Percentiles rank a stretch among this genome's conserved stretches.
Conservation (phyloP, 1,140 invertebrate genomes). For the Drosophila nebulosa region DNA sequence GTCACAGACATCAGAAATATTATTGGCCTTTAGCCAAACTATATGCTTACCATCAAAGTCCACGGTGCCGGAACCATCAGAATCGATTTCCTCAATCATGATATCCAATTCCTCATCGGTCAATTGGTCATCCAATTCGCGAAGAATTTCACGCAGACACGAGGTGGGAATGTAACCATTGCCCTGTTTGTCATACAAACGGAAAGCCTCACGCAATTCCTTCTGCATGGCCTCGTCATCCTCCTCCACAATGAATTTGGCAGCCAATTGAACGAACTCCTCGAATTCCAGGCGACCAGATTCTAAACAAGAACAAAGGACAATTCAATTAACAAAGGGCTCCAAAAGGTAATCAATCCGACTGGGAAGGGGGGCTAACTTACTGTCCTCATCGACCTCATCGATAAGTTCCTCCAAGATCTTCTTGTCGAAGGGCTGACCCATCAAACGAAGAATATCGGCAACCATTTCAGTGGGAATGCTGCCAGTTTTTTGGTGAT, state of each 20-base stretch:
- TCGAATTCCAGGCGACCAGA: slow-evolving; percentile 96
- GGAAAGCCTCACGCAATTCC: slow-evolving; percentile 95
- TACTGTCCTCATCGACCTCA: slow-evolving; percentile 97
- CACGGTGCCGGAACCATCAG: slow-evolving; percentile 90
- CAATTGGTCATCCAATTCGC: slow-evolving; percentile 95
- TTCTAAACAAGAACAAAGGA: slow-evolving; percentile 83
- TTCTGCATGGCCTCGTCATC: slow-evolving; percentile 96
- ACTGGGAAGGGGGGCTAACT: slow-evolving; percentile 82
- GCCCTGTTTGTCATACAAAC: slow-evolving; percentile 93
- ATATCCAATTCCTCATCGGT: slow-evolving; percentile 95
- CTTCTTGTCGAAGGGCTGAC: slow-evolving; percentile 96
- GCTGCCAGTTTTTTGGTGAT: slow-evolving; percentile 95
- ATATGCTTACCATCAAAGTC: slow-evolving; percentile 84
- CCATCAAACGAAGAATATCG: slow-evolving; percentile 96
- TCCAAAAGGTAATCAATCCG: slow-evolving; percentile 82
- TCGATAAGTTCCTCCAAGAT: slow-evolving; percentile 97
- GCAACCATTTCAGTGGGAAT: slow-evolving; percentile 97
- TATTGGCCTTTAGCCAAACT: neutral
- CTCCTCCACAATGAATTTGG: slow-evolving; percentile 97
- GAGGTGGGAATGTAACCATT: slow-evolving; percentile 98
- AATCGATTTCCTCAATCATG: slow-evolving; percentile 98
- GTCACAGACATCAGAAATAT: neutral
- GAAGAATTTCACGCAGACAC: slow-evolving; percentile 93
- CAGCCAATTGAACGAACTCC: slow-evolving; percentile 95
- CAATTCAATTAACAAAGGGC: no score